These are phyloP conservation scores for Apamea anceps DNA, from an alignment of 2,888 invertebrate genomes.

Conservation along the genomic window DNA sequence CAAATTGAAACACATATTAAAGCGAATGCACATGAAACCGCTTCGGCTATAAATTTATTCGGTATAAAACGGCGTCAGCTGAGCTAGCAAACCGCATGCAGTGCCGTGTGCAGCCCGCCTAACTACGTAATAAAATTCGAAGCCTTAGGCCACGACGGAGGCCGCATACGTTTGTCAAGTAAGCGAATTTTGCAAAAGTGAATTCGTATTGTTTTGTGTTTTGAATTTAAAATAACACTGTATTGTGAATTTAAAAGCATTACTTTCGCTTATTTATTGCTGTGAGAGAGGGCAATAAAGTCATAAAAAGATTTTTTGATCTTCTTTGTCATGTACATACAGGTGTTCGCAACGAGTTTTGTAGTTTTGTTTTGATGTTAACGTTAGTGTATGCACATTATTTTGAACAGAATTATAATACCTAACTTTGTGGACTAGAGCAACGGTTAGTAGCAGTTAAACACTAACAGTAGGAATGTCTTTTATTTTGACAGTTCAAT, in stretches of 20 bases:
- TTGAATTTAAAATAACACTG: constrained; percentile 43
- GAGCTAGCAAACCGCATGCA: constrained; percentile 69
- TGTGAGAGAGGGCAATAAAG: constrained; percentile 8
- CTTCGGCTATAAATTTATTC: constrained; percentile 64
- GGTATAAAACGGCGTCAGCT: constrained; percentile 65
- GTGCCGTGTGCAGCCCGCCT: constrained; percentile 64
- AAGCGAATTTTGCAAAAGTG: constrained; percentile 61
- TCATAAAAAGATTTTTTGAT: constrained; percentile 11
- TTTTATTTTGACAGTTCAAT: not conserved
- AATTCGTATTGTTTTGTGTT: constrained; percentile 60
- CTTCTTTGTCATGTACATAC: not conserved
- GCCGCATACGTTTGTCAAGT: constrained; percentile 62
- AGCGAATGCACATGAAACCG: constrained; percentile 56
- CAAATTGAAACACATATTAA: constrained; percentile 63
- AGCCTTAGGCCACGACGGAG: constrained; percentile 57
- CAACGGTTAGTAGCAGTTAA: not conserved
- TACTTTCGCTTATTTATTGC: constrained; percentile 24
- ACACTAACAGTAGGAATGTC: not conserved
- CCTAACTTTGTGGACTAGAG: not conserved
- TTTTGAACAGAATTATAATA: not conserved
- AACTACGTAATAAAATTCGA: constrained; percentile 67
- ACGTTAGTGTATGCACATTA: not conserved
- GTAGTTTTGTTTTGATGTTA: not conserved
- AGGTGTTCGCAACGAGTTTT: constrained; percentile 1
- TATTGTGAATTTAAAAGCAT: constrained; percentile 20